phyloP scores from a whole-genome alignment of 1,140 invertebrate genomes.

The Trachelipus rathkii region DNA sequence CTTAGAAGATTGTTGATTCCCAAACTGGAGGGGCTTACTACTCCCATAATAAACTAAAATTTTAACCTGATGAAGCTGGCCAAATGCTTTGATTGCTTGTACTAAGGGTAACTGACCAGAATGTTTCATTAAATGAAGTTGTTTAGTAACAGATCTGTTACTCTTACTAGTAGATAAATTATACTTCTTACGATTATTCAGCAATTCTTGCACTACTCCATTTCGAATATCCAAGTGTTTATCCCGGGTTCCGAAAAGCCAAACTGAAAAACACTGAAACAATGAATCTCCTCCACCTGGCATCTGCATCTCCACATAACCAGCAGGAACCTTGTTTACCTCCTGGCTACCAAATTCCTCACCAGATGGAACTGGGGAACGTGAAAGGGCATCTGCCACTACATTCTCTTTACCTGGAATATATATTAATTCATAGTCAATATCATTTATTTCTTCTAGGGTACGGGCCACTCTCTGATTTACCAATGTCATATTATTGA shows the following conservation, averaged over 20 bases:
- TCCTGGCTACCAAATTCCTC: background rate
- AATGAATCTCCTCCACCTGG: background rate
- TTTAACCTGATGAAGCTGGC: too few relatives aligned
- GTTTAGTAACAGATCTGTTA: too few relatives aligned
- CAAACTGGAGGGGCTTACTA: too few relatives aligned
- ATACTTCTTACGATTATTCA: background rate
- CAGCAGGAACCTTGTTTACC: background rate
- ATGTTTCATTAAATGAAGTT: too few relatives aligned
- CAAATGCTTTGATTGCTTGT: too few relatives aligned
- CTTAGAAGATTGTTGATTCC: too few relatives aligned
- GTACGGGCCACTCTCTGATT: background rate
- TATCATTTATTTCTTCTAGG: background rate
- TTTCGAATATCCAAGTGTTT: background rate
- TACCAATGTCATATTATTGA: background rate
- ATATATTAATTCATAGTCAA: background rate
- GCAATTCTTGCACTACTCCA: background rate
- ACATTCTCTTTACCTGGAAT: slow-evolving; percentile 16
- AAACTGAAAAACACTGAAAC: background rate
- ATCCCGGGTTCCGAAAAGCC: background rate
- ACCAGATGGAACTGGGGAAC: background rate
- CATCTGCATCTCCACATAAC: background rate
- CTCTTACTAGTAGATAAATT: background rate
- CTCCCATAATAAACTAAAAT: too few relatives aligned
- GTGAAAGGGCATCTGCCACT: background rate
- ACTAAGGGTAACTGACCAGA: too few relatives aligned